Conservation (phyloP, 1,140 invertebrate genomes). For the Goniozus legneri region DNA sequence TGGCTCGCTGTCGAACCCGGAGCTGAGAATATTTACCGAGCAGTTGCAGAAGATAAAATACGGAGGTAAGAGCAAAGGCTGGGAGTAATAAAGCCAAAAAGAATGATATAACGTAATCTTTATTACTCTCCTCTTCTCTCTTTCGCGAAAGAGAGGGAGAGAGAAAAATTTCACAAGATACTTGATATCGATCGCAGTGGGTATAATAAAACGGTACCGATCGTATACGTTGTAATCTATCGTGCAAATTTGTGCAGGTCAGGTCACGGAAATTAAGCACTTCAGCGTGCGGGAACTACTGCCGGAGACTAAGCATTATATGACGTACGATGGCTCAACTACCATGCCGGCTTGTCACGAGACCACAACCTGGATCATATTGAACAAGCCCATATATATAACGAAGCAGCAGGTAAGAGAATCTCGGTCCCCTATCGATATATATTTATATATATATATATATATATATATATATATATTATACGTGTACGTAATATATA, state of each 20-base stretch:
- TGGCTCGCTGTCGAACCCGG: slow-evolving; percentile 81
- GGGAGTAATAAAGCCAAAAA: too few species aligned
- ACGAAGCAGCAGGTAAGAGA: slow-evolving; percentile 84
- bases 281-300: slow-evolving; percentile 80
- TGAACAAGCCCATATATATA: slow-evolving; percentile 96
- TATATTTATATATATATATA: slow-evolving; percentile 19
- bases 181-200: too few species aligned
- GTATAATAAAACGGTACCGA: too few species aligned
- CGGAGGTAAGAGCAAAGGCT: slow-evolving; percentile 63
- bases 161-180: too few species aligned
- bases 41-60: slow-evolving; percentile 84
- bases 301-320: slow-evolving; percentile 90
- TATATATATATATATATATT: not conserved
- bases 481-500: too few species aligned
- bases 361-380: slow-evolving; percentile 91
- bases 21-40: slow-evolving; percentile 81
- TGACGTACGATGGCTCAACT: slow-evolving; percentile 95
- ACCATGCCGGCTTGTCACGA: slow-evolving; percentile 92
- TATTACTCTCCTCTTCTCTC: too few species aligned
- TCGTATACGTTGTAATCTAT: too few species aligned
- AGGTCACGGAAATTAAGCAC: slow-evolving; percentile 75
- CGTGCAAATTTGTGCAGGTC: slow-evolving; percentile 55
- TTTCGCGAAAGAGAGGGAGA: too few species aligned
- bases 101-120: too few species aligned
- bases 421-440: too few species aligned